Conservation (phyloP, 2,113 vertebrate species). For the Stegostoma tigrinum region DNA sequence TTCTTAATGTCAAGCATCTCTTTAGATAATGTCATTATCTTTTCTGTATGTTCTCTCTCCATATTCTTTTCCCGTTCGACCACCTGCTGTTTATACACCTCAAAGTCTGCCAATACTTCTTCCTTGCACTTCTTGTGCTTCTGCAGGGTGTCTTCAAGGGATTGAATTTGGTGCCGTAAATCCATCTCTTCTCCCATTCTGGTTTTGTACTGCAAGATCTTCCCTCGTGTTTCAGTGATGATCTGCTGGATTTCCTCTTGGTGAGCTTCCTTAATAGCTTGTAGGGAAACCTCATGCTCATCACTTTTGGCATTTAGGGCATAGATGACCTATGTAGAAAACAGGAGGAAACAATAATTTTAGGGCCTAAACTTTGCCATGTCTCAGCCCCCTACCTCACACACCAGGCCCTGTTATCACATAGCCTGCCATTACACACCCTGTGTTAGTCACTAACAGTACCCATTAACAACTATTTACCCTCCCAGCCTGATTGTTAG, state of each 20-base stretch:
- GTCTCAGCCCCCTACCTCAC: too few relatives aligned
- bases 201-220: slow-evolving; percentile 53
- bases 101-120: slow-evolving; percentile 59
- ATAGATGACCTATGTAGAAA: slow-evolving; percentile 77
- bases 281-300: slow-evolving; percentile 74
- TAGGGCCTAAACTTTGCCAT: too few relatives aligned
- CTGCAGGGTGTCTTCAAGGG: slow-evolving; percentile 75
- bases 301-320: slow-evolving; percentile 87
- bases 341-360: slow-evolving; percentile 33
- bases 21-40: slow-evolving; percentile 47
- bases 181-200: slow-evolving; percentile 57
- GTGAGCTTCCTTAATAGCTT: slow-evolving; percentile 69
- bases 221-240: slow-evolving; percentile 64
- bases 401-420: too few relatives aligned
- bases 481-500: too few relatives aligned
- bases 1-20: slow-evolving; percentile 48
- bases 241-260: slow-evolving; percentile 71
- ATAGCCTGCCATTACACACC: too few relatives aligned
- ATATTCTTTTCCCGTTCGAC: slow-evolving; percentile 51
- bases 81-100: slow-evolving; percentile 51
- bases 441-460: too few relatives aligned
- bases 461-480: too few relatives aligned
- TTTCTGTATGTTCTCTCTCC: slow-evolving; percentile 59
- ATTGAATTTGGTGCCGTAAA: slow-evolving; percentile 67
- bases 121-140: slow-evolving; percentile 70